These are phyloP conservation scores for Minunthozetes semirufus DNA, from an alignment of 2,888 invertebrate genomes.

Conservation along the genomic window DNA sequence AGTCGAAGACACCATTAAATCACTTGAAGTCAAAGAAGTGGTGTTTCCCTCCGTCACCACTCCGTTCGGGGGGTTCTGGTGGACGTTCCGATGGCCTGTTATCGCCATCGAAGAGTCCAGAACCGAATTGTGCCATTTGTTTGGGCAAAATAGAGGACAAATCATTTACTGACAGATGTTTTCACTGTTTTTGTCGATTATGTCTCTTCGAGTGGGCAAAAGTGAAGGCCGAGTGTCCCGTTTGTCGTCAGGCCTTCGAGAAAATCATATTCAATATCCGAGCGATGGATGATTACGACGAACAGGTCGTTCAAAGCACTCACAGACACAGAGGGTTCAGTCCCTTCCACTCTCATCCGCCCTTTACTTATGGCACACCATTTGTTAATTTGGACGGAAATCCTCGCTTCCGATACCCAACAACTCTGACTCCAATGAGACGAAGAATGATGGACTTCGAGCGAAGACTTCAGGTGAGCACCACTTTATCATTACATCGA, in stretches of 20 bases:
- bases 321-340: neutral
- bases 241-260: slow-evolving; percentile 85
- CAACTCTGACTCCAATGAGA: slow-evolving; percentile 47
- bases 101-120: slow-evolving; percentile 45
- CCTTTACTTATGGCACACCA: neutral
- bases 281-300: slow-evolving; percentile 78
- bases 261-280: slow-evolving; percentile 87
- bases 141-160: slow-evolving; percentile 76
- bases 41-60: slow-evolving; percentile 20
- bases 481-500: neutral
- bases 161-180: slow-evolving; percentile 83
- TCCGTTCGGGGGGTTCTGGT: neutral
- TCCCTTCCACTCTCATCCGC: neutral
- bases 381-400: slow-evolving; percentile 37
- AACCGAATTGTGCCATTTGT: slow-evolving; percentile 87
- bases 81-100: neutral
- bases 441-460: slow-evolving; percentile 39
- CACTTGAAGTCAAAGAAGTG: slow-evolving; percentile 25
- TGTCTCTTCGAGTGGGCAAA: slow-evolving; percentile 90
- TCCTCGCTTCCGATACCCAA: slow-evolving; percentile 47
- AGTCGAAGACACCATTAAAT: slow-evolving; percentile 17
- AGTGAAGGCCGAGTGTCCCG: slow-evolving; percentile 86
- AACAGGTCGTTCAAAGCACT: slow-evolving; percentile 47
- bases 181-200: slow-evolving; percentile 88
- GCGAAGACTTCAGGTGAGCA: slow-evolving; percentile 16